Base-by-base conservation (phyloP, 2,113 vertebrate species). In the Indicator indicator region DNA sequence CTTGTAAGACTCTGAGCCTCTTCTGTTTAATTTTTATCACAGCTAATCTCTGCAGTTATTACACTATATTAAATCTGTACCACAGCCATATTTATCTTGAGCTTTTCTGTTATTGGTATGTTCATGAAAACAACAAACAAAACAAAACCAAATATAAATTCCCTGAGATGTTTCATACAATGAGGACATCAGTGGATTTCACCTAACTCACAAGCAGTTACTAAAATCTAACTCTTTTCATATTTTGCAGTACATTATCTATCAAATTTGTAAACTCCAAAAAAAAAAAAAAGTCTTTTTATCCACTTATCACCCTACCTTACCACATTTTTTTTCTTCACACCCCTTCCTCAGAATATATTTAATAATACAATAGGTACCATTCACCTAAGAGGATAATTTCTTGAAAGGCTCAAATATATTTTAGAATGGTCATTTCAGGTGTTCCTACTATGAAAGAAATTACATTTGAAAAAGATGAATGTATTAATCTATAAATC, bases 1-100 rank as follows among this genome's bases (percentile, higher is more conserved):
- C n/a, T 71, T 85, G 48, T 2, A 73, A 38, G 38, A 88, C 20
- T 40, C 38, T 67, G 63, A 93, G 77, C 26, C 20, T 76, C 20
- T 91, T 91, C 67, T 81, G 68, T 67, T 93, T 83, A 32, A 64
- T 85, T 92, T 95, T 91, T 93, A 95, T 88, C 67, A 71, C 46
- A 79, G 73, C 24, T 67, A 90, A 70, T 88, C 86, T 94, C 67
- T 71, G 60, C 9, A 91, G 76, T 58, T 76, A 91, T 36, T 84
- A 77, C 88, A 71, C 18, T 80, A 59, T 78, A 94, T 81, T 89
- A 96, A 83, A 89, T 79, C 42, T 80, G 59, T 69, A 87, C 75
- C 32, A 80, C 38, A 72, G 36, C 33, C 85, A 67, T 77, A 89
- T 85, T 85, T 83, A 94, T 96, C 88, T 48, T 89, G 30, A 91